A percentile compares a stretch with the other conserved stretches of the same genome.
Conservation (phyloP, 2,797 vertebrate species). For the Anguilla pacifica region DNA sequence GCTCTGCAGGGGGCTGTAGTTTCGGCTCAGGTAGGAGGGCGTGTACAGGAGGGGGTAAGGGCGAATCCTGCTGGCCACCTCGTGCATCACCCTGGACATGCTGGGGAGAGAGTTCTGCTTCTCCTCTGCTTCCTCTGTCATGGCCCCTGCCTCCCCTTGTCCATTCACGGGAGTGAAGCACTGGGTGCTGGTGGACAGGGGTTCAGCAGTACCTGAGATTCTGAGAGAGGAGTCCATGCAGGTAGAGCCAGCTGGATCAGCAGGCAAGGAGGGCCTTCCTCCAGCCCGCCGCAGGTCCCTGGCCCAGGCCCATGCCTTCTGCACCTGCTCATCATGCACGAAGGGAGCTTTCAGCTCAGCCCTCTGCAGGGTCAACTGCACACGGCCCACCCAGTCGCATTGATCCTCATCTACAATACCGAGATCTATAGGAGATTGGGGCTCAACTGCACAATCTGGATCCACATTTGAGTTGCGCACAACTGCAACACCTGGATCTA, state of each 20-base stretch:
- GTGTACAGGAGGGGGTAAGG: conserved; percentile 60
- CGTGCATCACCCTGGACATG: conserved; percentile 38
- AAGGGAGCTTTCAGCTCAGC: conserved; percentile 59
- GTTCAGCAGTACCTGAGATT: conserved; percentile 76
- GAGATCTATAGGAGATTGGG: background rate
- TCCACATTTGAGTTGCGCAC: background rate
- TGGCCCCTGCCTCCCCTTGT: conserved; percentile 44
- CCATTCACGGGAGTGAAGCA: conserved; percentile 67
- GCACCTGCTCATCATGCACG: conserved; percentile 56
- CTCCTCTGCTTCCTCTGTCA: conserved; percentile 43
- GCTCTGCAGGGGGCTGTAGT: conserved; percentile 76
- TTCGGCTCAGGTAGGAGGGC: conserved; percentile 66
- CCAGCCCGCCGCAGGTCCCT: conserved; percentile 69
- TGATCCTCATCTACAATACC: background rate
- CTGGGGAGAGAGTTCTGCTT: conserved; percentile 52
- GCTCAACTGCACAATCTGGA: background rate
- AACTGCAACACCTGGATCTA: conserved; percentile 7
- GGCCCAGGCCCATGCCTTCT: conserved; percentile 64
- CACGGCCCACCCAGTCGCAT: conserved; percentile 48
- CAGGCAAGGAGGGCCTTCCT: conserved; percentile 81
- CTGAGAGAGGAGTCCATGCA: conserved; percentile 88
- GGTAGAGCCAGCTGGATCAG: conserved; percentile 76
- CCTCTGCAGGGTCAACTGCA: conserved; percentile 66
- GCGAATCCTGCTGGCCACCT: conserved; percentile 30
- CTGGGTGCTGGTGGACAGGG: conserved; percentile 80